A percentile compares a stretch with the other conserved stretches of the same genome.
Evolutionary conservation across 64 coral and sea anemone species (phyloP).

Genomic region (Stylophora pistillata): DNA sequence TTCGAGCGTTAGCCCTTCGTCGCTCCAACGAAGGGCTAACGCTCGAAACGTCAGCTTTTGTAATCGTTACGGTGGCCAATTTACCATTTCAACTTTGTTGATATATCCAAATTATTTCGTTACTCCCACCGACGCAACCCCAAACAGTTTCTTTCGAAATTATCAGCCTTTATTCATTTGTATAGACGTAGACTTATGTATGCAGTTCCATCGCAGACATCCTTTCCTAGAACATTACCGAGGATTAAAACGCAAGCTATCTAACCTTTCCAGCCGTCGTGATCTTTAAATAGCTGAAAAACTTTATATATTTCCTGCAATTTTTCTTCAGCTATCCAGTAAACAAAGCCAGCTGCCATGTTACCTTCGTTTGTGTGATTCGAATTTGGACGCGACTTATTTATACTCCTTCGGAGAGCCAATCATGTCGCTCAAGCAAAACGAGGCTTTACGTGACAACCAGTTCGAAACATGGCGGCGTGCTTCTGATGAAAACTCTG

Average conservation of each 20-base stretch:
- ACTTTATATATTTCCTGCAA: background rate
- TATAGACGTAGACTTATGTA: background rate
- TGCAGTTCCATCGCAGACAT: too few species aligned
- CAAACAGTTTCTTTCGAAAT: too few species aligned
- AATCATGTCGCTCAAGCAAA: conserved; percentile 26
- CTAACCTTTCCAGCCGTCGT: conserved; percentile 27
- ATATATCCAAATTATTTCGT: too few species aligned
- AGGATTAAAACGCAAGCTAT: background rate
- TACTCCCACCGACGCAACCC: too few species aligned
- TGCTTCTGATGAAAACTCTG: background rate
- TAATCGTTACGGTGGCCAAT: too few species aligned
- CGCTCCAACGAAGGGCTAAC: too few species aligned
- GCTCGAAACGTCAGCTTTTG: too few species aligned
- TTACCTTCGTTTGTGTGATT: conserved; percentile 25
- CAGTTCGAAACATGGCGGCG: conserved; percentile 44
- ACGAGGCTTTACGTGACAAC: background rate
- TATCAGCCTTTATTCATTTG: too few species aligned
- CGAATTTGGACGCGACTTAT: conserved; percentile 13
- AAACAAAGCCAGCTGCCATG: conserved; percentile 22
- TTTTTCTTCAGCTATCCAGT: conserved; percentile 19
- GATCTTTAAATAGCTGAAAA: background rate
- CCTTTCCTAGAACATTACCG: background rate
- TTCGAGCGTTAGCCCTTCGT: too few species aligned
- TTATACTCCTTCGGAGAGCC: background rate
- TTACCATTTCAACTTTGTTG: too few species aligned